Percentiles rank a stretch among this genome's conserved stretches.
These are phyloP conservation scores for Paratrypauchen microcephalus DNA, from an alignment of 2,797 vertebrate species.

Conservation along the genomic window DNA sequence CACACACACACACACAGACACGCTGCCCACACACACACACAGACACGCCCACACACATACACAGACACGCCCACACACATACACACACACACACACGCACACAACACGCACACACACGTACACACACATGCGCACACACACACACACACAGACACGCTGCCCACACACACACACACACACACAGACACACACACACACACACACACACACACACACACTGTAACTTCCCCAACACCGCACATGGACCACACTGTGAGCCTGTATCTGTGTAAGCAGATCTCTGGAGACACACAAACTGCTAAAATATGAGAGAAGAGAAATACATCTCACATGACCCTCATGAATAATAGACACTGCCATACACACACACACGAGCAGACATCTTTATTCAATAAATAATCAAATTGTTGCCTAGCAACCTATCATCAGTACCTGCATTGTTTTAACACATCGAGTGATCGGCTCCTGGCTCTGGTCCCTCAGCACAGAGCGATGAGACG, in stretches of 20 bases:
- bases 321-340: slow-evolving; percentile 51
- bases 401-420: slow-evolving; percentile 77
- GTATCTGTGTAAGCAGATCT: slow-evolving; percentile 53
- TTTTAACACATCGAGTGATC: slow-evolving; percentile 65
- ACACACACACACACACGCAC: neutral
- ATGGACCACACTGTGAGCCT: slow-evolving; percentile 43
- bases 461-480: slow-evolving; percentile 49
- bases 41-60: too few relatives aligned
- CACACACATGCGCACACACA: neutral
- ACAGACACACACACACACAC: neutral
- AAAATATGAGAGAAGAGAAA: slow-evolving; percentile 54
- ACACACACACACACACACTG: slow-evolving; percentile 8
- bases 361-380: slow-evolving; percentile 20
- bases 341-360: slow-evolving; percentile 64
- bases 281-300: slow-evolving; percentile 43
- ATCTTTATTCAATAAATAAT: slow-evolving; percentile 72
- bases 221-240: neutral
- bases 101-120: too few relatives aligned
- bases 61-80: neutral
- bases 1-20: neutral
- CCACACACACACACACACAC: neutral
- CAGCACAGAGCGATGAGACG: slow-evolving; percentile 41
- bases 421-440: slow-evolving; percentile 61
- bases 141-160: neutral
- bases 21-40: neutral